Base-by-base conservation (phyloP, 2,888 invertebrate species). In the Cephus nigrinus region DNA sequence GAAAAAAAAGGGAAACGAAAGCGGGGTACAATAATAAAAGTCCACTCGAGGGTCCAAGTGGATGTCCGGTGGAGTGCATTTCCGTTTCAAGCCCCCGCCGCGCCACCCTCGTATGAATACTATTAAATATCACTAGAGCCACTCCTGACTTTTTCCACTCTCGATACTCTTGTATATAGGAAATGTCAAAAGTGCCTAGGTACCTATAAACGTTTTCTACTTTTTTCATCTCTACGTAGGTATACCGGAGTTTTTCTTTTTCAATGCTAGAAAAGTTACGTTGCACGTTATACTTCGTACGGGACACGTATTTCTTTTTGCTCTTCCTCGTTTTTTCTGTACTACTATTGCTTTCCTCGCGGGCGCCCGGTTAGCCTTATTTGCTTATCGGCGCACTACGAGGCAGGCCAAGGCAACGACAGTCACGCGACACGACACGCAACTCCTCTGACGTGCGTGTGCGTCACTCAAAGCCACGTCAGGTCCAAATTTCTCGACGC, bases 41-140 rank as follows among this genome's bases (percentile, higher is more conserved):
- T 86, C 87, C 87, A 89, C 89, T 89, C 83, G 89, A 89, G 86
- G 81, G 80, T 80, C 82, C 80, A 84, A 86, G 87, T 86, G 86
- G 71, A 86, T 86, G 84, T 88, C 86, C 86, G 85, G 82, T 82
- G 79, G 79, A 77, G 80, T 55, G 77, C 78, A 74, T 34, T 55
- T 77, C 73, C 23, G 36, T 77, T 84, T 82, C 80, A 23, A 23
- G 80, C 69, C 82, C 75, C 78, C 77, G 81, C 77, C 76, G 77
- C 79, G 77, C 78, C 78, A 77, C 75, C 79, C 88, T 83, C 85
- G 0, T 23, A 88, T 88, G 87, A 88, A 88, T 88, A 86, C 80
- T 83, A 87, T 88, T 84, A 83, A 33, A 75, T 35, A 9, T 55
- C 15, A 15, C 55, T 9, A 9, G 9, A 55, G 9, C 2, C 55